Evolutionary conservation across 2,113 vertebrate genomes (phyloP).

Genomic region (Albula goreensis): DNA sequence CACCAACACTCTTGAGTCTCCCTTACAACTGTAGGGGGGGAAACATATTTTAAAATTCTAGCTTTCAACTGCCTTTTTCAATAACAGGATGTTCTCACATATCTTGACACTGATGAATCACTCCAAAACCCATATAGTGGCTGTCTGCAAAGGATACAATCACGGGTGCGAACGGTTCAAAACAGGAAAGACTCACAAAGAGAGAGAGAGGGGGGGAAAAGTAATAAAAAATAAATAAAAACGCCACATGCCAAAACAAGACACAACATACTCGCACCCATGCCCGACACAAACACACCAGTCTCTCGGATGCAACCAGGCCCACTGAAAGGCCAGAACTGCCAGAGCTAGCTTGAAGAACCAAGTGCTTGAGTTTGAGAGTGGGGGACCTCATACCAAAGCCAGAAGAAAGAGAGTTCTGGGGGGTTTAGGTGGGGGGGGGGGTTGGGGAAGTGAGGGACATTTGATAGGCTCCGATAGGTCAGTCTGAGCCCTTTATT

Average conservation of each 20-base stretch:
- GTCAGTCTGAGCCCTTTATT: not conserved
- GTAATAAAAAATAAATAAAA: not conserved
- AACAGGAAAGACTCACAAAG: not conserved
- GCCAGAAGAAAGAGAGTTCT: slow-evolving; percentile 23
- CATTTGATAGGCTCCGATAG: slow-evolving; percentile 11
- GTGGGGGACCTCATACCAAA: slow-evolving; percentile 16
- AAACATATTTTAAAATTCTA: not conserved
- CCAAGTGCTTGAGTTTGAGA: slow-evolving; percentile 30
- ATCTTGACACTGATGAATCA: not conserved
- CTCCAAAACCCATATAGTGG: not conserved
- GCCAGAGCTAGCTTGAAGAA: not conserved
- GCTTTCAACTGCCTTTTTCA: not conserved
- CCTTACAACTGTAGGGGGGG: not conserved
- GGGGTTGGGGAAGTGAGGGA: not conserved
- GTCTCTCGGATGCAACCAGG: not conserved
- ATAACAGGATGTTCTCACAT: not conserved
- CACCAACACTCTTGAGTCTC: not conserved
- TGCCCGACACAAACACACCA: not conserved
- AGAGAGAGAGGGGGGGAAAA: not conserved
- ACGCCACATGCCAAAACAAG: not conserved
- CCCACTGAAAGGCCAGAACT: not conserved
- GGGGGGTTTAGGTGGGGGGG: slow-evolving; percentile 6
- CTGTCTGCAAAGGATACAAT: not conserved
- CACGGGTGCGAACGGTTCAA: not conserved
- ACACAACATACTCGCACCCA: not conserved